phyloP scores from a whole-genome alignment of 2,797 vertebrate species.

The Tragelaphus oryx region DNA sequence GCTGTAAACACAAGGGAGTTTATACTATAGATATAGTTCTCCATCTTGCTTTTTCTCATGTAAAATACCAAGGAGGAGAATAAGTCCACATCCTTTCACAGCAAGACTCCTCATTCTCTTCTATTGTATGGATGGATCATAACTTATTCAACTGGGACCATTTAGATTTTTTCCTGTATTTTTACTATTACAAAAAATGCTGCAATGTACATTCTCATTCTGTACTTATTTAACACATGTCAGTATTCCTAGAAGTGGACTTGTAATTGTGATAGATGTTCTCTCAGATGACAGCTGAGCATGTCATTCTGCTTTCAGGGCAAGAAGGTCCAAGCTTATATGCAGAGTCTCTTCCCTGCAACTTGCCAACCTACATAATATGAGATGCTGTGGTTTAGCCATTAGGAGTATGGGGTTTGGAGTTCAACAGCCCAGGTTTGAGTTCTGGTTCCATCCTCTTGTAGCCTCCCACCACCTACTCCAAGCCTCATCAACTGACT shows the following conservation, averaged over 20 bases:
- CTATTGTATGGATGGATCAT: not conserved
- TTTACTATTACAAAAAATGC: not conserved
- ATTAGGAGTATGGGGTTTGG: not conserved
- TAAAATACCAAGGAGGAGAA: not conserved
- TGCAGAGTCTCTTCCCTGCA: not conserved
- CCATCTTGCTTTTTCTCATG: not conserved
- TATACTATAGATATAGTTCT: not conserved
- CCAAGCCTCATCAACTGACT: not conserved
- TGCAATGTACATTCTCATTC: not conserved
- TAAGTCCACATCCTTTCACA: not conserved
- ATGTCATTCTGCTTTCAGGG: not conserved
- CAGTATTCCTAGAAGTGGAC: not conserved
- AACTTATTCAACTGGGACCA: not conserved
- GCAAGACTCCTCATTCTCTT: not conserved
- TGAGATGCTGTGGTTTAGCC: not conserved
- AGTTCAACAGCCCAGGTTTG: not conserved
- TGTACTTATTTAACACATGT: fast-evolving
- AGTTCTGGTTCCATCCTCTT: not conserved
- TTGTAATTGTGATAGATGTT: not conserved
- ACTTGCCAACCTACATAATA: not conserved
- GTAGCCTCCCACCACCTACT: not conserved
- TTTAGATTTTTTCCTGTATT: not conserved
- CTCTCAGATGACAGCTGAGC: not conserved
- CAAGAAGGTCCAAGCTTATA: not conserved
- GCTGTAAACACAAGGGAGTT: not conserved